phyloP scores from a whole-genome alignment of 1,140 invertebrate species.

The Pseudoatta argentina region DNA sequence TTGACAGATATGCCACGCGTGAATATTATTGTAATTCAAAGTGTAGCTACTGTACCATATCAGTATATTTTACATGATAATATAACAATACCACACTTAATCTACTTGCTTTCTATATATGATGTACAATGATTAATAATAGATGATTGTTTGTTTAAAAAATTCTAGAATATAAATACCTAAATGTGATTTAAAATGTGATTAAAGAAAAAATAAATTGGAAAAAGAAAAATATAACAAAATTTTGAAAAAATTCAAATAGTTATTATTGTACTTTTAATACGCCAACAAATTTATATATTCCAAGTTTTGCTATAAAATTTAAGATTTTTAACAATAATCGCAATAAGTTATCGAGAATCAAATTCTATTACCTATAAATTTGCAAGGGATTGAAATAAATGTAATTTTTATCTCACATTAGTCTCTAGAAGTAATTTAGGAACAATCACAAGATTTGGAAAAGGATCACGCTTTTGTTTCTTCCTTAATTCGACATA shows the following conservation, averaged over 20 bases:
- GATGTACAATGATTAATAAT: too few relatives aligned
- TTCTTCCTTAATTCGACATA: background rate
- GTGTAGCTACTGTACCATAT: background rate
- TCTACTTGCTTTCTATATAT: background rate
- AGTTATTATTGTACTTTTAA: background rate
- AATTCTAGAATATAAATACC: background rate
- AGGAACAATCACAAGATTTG: background rate
- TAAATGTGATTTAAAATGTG: background rate
- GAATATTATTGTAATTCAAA: constrained; percentile 41
- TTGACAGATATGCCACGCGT: constrained; percentile 3
- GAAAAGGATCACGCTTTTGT: background rate
- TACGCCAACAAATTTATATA: background rate
- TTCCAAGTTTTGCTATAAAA: background rate
- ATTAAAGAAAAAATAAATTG: background rate
- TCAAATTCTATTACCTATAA: background rate
- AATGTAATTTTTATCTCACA: constrained; percentile 13
- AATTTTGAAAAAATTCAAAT: background rate
- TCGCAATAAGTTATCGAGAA: background rate
- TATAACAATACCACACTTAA: background rate
- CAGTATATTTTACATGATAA: background rate
- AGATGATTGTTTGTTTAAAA: background rate
- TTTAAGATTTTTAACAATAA: background rate
- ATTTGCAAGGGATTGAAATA: background rate
- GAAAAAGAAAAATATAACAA: background rate
- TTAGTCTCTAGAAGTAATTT: background rate